Base-by-base conservation (phyloP, 2,888 invertebrate species). In the Brachypalpus laphriformis region DNA sequence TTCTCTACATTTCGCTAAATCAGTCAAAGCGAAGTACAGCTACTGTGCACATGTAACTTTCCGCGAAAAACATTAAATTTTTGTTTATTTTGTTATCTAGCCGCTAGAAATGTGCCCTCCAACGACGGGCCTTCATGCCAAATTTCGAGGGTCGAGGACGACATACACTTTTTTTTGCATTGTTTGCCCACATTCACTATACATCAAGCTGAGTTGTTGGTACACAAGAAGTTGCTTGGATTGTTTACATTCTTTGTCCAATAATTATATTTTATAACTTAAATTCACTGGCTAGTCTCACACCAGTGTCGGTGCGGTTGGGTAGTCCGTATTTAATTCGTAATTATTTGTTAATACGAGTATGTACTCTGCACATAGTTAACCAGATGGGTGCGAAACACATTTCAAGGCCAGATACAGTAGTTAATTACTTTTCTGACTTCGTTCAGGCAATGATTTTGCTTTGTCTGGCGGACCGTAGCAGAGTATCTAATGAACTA, bases 351-450 rank as follows among this genome's bases (percentile, higher is more conserved):
- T 57, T 37, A 18, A 28, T 47, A 45, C 18, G 16, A 18, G 7
- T 40, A 28, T 51, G n/a, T n/a, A 51, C 20, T 51, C 51, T 11
- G 34, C 37, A 20, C 16, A n/a, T 31, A 37, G 37, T 37, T 37
- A 3, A 18, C 6, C n/a, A 37, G 57, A 37, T 57, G 57, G 57
- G 57, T 57, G 57, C 37, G 34, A 57, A 37, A 9, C 2, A 56
- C 1, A 56, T 56, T 16, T 56, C 31, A 56, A 31, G 34, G 57
- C 34, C 37, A 37, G 37, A 57, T 57, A 57, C 9, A 20, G 37
- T 37, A 37, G 57, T 57, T 57, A 57, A 57, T 57, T 57, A 37
- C 20, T 18, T 37, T 34, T 56, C 11, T 37, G 37, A 37, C 14
- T n/a, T 56, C 20, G 31, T 37, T 57, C 31, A 9, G 31, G 54